Evolutionary conservation across 2,797 vertebrate genomes (phyloP).

Genomic region (Sebastes jordani): DNA sequence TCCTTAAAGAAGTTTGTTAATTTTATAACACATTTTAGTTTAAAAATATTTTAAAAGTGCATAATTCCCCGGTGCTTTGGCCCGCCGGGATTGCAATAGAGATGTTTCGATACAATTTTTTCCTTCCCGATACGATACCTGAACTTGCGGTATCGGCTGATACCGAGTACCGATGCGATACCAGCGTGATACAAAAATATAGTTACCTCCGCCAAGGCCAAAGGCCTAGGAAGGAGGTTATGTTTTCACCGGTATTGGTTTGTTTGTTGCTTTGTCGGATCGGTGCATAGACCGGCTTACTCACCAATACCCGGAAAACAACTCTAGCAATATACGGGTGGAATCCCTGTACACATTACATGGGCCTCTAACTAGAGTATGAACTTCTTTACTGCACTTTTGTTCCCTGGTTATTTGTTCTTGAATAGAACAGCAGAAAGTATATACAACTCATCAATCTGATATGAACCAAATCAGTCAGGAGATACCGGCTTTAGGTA

Average conservation of each 20-base stretch:
- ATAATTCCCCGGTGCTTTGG: not conserved
- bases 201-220: too few species aligned
- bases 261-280: too few species aligned
- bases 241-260: too few species aligned
- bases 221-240: too few species aligned
- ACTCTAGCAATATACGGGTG: too few species aligned
- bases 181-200: rapidly evolving
- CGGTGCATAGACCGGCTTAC: too few species aligned
- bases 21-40: not conserved
- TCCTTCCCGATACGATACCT: too few species aligned
- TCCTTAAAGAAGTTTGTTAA: not conserved
- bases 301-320: too few species aligned
- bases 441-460: not conserved
- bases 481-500: not conserved
- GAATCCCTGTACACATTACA: not conserved
- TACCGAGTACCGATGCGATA: too few species aligned
- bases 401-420: not conserved
- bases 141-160: too few species aligned
- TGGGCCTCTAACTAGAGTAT: not conserved
- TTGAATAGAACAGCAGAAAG: not conserved
- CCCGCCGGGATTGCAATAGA: not conserved
- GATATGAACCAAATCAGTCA: slow-evolving; percentile 3
- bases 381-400: not conserved
- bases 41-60: not conserved
- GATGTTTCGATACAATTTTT: too few species aligned